Evolutionary conservation across 2,113 vertebrate genomes (phyloP).

Genomic region (Zosterops hypoxanthus): DNA sequence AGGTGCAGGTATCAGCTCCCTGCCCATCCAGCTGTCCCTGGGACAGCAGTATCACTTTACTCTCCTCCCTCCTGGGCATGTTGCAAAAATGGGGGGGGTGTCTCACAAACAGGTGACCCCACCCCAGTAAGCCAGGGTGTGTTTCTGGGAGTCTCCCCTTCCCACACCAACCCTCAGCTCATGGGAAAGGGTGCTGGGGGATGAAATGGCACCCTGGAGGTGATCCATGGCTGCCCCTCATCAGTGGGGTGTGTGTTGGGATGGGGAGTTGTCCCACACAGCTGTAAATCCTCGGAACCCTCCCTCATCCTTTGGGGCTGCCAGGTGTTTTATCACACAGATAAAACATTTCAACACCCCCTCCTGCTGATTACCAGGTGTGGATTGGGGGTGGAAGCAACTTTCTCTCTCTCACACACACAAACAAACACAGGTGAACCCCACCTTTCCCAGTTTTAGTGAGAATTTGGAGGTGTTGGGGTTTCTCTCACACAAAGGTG

Average conservation of each 20-base stretch:
- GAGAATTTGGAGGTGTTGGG: too few species aligned
- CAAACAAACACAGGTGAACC: background rate
- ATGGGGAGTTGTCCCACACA: background rate
- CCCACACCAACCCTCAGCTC: background rate
- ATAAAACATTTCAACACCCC: background rate
- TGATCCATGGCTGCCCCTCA: background rate
- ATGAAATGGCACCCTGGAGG: background rate
- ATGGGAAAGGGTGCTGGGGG: background rate
- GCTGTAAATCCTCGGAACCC: background rate
- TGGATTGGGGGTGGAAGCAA: background rate
- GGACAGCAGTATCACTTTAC: background rate
- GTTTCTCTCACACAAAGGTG: background rate
- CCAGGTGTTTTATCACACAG: background rate
- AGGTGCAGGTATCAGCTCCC: background rate
- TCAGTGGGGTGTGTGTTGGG: background rate
- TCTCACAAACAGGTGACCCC: background rate
- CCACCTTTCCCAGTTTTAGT: background rate
- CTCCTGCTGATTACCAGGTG: background rate
- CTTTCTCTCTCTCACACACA: background rate
- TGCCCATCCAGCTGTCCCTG: background rate
- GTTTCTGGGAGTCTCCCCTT: background rate
- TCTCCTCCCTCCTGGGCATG: background rate
- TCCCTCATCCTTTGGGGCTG: background rate
- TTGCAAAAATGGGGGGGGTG: background rate
- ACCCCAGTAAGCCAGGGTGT: slow-evolving; percentile 18